Evolutionary conservation across 2,888 invertebrate genomes (phyloP).

Genomic region (Dichetophora obliterata): DNA sequence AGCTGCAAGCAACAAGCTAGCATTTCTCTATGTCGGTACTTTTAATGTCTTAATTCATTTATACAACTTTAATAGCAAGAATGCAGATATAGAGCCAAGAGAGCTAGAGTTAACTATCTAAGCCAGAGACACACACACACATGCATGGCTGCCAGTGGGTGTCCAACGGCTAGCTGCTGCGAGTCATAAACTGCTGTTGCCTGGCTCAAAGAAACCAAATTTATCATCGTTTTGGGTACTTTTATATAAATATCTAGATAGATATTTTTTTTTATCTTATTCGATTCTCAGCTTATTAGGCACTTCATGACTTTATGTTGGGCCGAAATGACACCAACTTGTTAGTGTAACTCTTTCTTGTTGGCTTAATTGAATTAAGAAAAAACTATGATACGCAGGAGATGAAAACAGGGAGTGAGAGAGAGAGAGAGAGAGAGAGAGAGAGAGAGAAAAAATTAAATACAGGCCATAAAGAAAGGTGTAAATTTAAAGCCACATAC

Average conservation of each 20-base stretch:
- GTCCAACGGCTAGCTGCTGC: too few relatives aligned
- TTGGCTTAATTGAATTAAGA: slow-evolving; percentile 37
- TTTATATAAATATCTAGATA: background rate
- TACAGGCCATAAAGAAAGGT: slow-evolving; percentile 14
- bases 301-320: background rate
- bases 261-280: background rate
- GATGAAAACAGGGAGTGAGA: background rate
- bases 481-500: slow-evolving; percentile 35
- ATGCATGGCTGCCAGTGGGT: too few relatives aligned
- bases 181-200: background rate
- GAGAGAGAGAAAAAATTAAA: background rate
- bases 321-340: slow-evolving; percentile 30
- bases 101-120: background rate
- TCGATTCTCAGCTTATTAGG: slow-evolving; percentile 27
- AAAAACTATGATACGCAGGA: slow-evolving; percentile 28
- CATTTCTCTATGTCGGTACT: too few relatives aligned
- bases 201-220: background rate
- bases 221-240: slow-evolving; percentile 27
- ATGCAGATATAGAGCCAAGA: background rate
- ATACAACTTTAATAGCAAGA: background rate
- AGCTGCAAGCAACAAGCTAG: too few relatives aligned
- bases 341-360: slow-evolving; percentile 34
- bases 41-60: slow-evolving; percentile 9
- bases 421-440: too few relatives aligned
- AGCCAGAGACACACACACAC: too few relatives aligned